phyloP scores from a whole-genome alignment of 2,888 invertebrate genomes.

The Xanthorhoe spadicearia region DNA sequence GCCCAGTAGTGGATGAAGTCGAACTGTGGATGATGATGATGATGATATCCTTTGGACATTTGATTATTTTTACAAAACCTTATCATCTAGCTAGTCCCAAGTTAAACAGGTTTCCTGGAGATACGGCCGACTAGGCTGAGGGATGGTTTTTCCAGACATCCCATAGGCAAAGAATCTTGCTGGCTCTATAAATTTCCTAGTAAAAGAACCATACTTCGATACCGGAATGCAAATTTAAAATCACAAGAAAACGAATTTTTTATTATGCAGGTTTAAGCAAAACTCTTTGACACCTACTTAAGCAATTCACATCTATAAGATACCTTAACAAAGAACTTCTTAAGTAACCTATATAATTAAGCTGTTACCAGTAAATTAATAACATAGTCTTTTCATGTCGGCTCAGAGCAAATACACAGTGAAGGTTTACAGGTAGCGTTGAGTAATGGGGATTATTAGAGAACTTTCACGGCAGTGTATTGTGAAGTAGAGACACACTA shows the following conservation, averaged over 20 bases:
- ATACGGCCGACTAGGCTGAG: too few relatives aligned
- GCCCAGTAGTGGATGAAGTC: too few relatives aligned
- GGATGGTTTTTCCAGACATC: too few relatives aligned
- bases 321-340: slow-evolving; percentile 11
- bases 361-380: slow-evolving; percentile 40
- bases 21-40: too few relatives aligned
- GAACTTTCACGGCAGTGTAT: slow-evolving; percentile 11
- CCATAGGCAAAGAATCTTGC: too few relatives aligned
- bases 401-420: slow-evolving; percentile 42
- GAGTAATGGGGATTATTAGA: slow-evolving; percentile 39
- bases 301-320: slow-evolving; percentile 7
- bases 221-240: neutral
- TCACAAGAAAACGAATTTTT: neutral
- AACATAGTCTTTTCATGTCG: slow-evolving; percentile 42
- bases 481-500: neutral
- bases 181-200: too few relatives aligned
- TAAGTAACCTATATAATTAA: slow-evolving; percentile 32
- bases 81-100: too few relatives aligned
- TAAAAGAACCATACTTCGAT: too few relatives aligned
- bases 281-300: neutral
- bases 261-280: too few relatives aligned
- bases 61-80: too few relatives aligned
- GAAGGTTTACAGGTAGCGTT: slow-evolving; percentile 46
- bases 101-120: too few relatives aligned
- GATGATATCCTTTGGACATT: too few relatives aligned